Evolutionary conservation across 1,140 invertebrate species (phyloP), one percentile per base, ranked within the genome.

Genomic region (Phymorhynchus buccinoides): DNA sequence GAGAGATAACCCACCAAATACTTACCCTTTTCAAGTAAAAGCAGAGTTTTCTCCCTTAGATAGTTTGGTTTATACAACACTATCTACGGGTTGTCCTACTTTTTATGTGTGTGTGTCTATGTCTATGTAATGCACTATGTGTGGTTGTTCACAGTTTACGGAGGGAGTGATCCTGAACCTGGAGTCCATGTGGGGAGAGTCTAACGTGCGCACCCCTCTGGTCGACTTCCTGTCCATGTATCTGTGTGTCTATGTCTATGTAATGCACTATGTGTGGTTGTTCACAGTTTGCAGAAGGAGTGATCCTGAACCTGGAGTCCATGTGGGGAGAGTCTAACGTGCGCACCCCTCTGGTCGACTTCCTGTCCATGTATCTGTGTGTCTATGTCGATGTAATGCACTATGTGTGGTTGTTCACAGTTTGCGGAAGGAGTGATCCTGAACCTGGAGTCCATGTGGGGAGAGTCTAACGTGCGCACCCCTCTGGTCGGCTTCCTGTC

Each of bases 401-500:
- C n/a, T 52, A 18, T 52, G 48, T 52, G 48, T 52, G 48, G 35
- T 3, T 75, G 30, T 30, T 86, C 88, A 18, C 96, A 97, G 93
- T 99, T 97, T 92, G 97, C 97, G 0, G 97, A 99, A 94, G 96
- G 97, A 48, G 96, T 96, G 85, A 97, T 99, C 88, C 93, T 99
- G 14, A 97, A 99, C 94, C 94, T 99, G 79, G 98, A 99, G 92
- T 94, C 94, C 14, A 98, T 97, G 68, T 97, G 96, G 96, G 93
- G 94, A 68, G 98, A 99, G 93, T 98, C 97, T 0, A 97, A 97
- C 92, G 95, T 96, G 2, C 94, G 96, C 41, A 96, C 96, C 1
- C 98, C 98, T 0, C 94, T 99, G 16, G 96, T 99, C 88, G 99
- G 98, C 91, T 96, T 99, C 88, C 94, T 99, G 4, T 99, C 98